These are phyloP conservation scores for Chrysolina oricalcia DNA, from an alignment of 2,888 invertebrate genomes.

Conservation along the genomic window DNA sequence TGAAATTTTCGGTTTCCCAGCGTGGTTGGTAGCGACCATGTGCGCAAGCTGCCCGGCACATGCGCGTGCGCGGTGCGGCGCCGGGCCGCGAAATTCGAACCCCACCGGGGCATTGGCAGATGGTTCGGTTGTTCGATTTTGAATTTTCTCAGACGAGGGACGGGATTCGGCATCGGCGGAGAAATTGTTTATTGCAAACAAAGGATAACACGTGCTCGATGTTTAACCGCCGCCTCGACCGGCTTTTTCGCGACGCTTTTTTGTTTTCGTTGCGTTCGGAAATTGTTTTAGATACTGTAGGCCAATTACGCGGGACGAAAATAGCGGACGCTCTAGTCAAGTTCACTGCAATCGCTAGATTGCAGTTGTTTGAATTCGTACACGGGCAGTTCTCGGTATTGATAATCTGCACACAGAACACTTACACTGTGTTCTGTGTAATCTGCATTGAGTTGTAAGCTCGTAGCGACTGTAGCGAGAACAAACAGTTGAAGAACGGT, in stretches of 20 bases:
- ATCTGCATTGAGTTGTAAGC: no score
- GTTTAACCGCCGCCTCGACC: conserved; percentile 45
- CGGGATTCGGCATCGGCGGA: conserved; percentile 46
- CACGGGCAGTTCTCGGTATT: not conserved
- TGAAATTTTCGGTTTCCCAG: conserved; percentile 63
- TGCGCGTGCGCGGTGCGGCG: conserved; percentile 71
- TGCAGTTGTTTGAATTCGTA: not conserved
- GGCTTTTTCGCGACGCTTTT: conserved; percentile 42
- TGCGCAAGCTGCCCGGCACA: conserved; percentile 70
- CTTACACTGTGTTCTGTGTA: no score
- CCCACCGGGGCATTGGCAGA: conserved; percentile 42
- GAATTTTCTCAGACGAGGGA: conserved; percentile 30
- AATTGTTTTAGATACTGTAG: conserved; percentile 34
- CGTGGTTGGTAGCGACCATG: conserved; percentile 66
- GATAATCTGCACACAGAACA: not conserved
- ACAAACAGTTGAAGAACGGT: no score
- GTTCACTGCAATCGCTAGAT: not conserved
- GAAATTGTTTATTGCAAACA: conserved; percentile 61
- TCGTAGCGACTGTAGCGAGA: no score
- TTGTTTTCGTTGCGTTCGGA: conserved; percentile 31
- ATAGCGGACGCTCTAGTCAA: conserved; percentile 5
- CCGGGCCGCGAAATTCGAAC: conserved; percentile 56
- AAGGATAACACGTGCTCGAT: conserved; percentile 62
- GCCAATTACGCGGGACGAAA: conserved; percentile 2
- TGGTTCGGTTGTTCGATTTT: conserved; percentile 43